Percentiles rank a stretch among this genome's conserved stretches.
Conservation (phyloP, 2,113 vertebrate species). For the Pollachius pollachius region DNA sequence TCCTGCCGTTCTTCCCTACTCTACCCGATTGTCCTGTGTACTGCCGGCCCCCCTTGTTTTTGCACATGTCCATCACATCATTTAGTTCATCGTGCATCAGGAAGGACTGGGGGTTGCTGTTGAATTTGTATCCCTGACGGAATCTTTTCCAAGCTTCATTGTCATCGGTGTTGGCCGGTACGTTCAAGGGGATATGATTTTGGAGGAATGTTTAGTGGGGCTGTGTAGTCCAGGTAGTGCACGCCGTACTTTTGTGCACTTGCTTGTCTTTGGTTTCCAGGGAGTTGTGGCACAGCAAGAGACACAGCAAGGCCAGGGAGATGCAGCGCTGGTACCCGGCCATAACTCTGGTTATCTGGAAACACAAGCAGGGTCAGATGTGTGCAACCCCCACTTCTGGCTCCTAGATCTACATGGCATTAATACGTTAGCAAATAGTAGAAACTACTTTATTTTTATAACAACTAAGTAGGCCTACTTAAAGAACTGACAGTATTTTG, state of each 20-base stretch:
- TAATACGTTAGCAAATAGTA: too few species aligned
- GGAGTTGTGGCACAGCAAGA: slow-evolving; percentile 25
- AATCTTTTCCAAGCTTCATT: too few species aligned
- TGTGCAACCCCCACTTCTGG: too few species aligned
- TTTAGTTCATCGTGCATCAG: slow-evolving; percentile 50
- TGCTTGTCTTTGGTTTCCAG: slow-evolving; percentile 46
- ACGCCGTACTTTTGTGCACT: slow-evolving; percentile 45
- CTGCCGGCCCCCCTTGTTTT: slow-evolving; percentile 47
- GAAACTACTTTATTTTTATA: too few species aligned
- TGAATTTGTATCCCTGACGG: too few species aligned
- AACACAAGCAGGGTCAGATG: not conserved
- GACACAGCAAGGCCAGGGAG: slow-evolving; percentile 24
- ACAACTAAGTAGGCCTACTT: too few species aligned
- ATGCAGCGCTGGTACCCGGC: slow-evolving; percentile 21
- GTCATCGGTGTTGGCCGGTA: slow-evolving; percentile 67
- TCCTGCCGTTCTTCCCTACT: too few species aligned
- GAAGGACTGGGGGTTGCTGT: too few species aligned
- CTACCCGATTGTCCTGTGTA: not conserved
- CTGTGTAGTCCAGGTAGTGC: slow-evolving; percentile 53
- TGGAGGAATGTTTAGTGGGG: slow-evolving; percentile 30
- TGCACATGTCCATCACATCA: slow-evolving; percentile 63
- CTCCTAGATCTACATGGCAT: too few species aligned
- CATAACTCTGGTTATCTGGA: slow-evolving; percentile 30
- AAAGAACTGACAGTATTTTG: too few species aligned
- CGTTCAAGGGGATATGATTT: slow-evolving; percentile 58